Percentiles rank a stretch among this genome's conserved stretches.
phyloP scores from a whole-genome alignment of 2,113 vertebrate genomes.

The Actenoides hombroni region DNA sequence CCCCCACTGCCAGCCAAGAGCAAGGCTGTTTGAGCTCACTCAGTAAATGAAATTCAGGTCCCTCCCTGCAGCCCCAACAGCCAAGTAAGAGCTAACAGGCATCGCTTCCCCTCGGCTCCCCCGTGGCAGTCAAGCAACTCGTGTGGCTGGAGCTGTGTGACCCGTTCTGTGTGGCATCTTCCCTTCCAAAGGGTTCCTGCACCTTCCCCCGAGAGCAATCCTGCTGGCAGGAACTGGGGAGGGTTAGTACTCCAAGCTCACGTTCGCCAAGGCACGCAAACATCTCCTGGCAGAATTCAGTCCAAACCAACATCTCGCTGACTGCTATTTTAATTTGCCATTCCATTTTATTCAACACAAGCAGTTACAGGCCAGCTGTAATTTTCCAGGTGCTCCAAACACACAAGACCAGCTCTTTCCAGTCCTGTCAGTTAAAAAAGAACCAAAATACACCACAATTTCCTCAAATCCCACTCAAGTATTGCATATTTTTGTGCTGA shows the following conservation, averaged over 20 bases:
- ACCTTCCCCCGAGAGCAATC: neutral
- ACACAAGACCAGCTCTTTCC: neutral
- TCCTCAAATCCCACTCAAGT: neutral
- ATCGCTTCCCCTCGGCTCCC: neutral
- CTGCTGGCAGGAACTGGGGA: neutral
- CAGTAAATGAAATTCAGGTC: neutral
- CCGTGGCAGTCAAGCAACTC: neutral
- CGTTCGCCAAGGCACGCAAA: neutral
- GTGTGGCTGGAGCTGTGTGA: neutral
- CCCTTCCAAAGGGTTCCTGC: neutral
- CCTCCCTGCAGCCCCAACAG: neutral
- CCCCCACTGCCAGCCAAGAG: neutral
- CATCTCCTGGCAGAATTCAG: neutral
- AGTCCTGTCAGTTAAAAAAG: neutral
- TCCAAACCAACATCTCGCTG: neutral
- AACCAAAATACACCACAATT: conserved; percentile 6
- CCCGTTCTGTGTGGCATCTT: neutral
- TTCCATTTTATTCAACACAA: neutral
- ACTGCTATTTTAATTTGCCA: neutral
- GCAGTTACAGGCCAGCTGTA: neutral
- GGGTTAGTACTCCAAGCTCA: neutral
- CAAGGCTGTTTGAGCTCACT: neutral
- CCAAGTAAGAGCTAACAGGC: neutral
- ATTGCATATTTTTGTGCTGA: neutral
- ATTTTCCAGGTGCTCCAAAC: conserved; percentile 18